Conservation (phyloP, 2,888 invertebrate genomes). For the Phymatocera aterrima region DNA sequence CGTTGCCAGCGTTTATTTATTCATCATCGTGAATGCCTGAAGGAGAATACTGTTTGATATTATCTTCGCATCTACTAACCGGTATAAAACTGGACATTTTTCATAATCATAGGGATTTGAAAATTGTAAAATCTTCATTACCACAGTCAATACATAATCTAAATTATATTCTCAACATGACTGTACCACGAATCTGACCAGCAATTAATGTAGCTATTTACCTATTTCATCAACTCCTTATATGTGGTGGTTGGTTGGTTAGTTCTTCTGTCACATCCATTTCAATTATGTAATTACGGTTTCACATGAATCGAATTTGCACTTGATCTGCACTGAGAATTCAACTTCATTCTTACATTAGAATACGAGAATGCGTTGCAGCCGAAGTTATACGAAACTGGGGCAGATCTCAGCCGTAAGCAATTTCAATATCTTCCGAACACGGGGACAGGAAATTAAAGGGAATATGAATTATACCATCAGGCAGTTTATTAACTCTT, state of each 20-base stretch:
- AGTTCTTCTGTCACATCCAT: background rate
- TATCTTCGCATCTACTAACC: background rate
- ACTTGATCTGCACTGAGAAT: background rate
- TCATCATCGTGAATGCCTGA: background rate
- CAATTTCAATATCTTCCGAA: constrained; percentile 35
- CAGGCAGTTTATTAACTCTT: constrained; percentile 17
- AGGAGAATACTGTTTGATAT: background rate
- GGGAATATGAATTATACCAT: constrained; percentile 35
- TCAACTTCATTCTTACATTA: background rate
- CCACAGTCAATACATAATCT: background rate
- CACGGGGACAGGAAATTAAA: constrained; percentile 41
- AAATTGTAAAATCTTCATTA: background rate
- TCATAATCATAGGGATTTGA: background rate
- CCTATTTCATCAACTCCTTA: too few relatives aligned
- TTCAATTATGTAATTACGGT: background rate
- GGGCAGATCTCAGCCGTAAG: background rate
- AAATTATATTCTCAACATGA: background rate
- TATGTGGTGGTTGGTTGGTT: too few relatives aligned
- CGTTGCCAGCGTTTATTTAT: background rate
- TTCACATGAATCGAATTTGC: background rate
- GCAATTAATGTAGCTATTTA: background rate
- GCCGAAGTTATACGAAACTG: background rate
- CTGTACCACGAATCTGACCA: background rate
- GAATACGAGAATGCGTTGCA: background rate
- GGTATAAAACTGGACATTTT: background rate